A percentile compares a stretch with the other conserved stretches of the same genome.
Evolutionary conservation across 2,113 vertebrate genomes (phyloP).

Genomic region (Caranx ignobilis): DNA sequence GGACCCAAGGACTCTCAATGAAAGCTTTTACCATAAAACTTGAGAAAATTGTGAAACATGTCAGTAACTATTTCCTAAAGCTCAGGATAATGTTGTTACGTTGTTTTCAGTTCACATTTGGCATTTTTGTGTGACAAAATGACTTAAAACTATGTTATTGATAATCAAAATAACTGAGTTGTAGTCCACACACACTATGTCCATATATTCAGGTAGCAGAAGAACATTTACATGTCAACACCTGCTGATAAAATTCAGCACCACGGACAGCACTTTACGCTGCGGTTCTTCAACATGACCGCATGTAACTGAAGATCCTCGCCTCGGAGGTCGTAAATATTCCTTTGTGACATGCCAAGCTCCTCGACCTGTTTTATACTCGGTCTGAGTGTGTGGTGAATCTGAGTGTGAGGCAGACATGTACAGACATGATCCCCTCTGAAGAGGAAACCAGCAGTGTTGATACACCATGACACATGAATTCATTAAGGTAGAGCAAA

Average conservation of each 20-base stretch:
- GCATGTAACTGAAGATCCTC: constrained; percentile 20
- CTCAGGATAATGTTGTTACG: not conserved
- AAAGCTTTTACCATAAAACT: not conserved
- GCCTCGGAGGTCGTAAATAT: not conserved
- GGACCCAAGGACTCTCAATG: not conserved
- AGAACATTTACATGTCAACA: constrained; percentile 20
- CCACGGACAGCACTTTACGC: constrained; percentile 75
- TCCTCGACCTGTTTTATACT: not conserved
- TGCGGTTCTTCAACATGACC: constrained; percentile 7
- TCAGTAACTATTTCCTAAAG: not conserved
- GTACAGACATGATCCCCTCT: not conserved
- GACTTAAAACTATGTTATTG: not conserved
- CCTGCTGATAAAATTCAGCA: constrained; percentile 69
- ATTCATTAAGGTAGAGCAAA: not conserved
- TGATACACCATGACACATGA: not conserved
- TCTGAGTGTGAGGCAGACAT: not conserved
- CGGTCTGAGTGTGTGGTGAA: not conserved
- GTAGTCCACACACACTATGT: not conserved
- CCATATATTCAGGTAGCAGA: constrained; percentile 3
- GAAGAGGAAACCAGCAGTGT: not conserved
- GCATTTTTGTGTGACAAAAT: not conserved
- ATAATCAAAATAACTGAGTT: not conserved
- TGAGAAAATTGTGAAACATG: not conserved
- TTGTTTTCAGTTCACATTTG: not conserved
- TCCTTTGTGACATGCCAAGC: too few species aligned